Conservation (phyloP, 2,797 vertebrate genomes). For the Alosa sapidissima region DNA sequence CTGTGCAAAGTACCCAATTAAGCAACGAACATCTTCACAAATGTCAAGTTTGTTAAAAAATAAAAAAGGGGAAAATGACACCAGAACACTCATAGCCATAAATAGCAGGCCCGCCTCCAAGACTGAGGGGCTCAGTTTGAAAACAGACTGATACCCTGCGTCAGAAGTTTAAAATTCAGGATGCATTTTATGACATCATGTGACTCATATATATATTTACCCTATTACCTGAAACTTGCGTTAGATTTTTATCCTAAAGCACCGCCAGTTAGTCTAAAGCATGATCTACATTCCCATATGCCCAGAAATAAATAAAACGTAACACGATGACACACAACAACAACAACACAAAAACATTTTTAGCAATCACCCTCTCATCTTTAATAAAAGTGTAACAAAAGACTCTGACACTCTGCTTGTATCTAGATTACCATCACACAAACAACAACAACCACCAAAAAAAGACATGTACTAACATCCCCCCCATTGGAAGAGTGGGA, state of each 20-base stretch:
- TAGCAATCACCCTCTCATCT: not conserved
- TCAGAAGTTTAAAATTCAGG: not conserved
- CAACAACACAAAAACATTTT: not conserved
- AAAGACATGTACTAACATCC: slow-evolving; percentile 59
- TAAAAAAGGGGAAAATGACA: not conserved
- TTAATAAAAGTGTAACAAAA: slow-evolving; percentile 13
- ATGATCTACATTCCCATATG: not conserved
- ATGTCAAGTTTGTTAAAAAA: slow-evolving; percentile 16
- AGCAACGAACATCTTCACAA: not conserved
- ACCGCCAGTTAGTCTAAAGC: not conserved
- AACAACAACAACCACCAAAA: slow-evolving; percentile 30
- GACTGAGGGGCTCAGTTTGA: no score
- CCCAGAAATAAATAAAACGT: not conserved
- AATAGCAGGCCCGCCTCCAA: not conserved
- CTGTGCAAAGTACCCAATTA: slow-evolving; percentile 27
- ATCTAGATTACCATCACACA: slow-evolving; percentile 1
- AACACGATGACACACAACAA: not conserved
- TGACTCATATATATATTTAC: not conserved
- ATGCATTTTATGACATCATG: not conserved
- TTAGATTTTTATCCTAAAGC: not conserved
- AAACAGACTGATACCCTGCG: no score
- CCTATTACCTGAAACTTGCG: not conserved
- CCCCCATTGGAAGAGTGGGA: slow-evolving; percentile 59
- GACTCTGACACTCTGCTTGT: not conserved
- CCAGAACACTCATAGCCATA: not conserved